These are phyloP conservation scores for Perca schrenkii DNA, from an alignment of 2,113 vertebrate genomes.

Conservation along the genomic window DNA sequence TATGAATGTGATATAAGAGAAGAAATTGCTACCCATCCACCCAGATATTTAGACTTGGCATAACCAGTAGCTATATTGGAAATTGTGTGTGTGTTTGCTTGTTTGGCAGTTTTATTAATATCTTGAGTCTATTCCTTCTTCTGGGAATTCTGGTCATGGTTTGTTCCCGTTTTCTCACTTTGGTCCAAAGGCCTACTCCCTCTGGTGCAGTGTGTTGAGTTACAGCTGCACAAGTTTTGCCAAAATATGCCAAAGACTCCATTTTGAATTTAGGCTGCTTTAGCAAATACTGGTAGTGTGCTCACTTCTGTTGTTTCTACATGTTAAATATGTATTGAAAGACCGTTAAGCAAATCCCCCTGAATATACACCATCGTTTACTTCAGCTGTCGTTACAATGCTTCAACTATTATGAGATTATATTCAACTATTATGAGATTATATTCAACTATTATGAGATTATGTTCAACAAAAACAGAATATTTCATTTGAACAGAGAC, in stretches of 20 bases:
- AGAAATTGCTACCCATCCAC: neutral
- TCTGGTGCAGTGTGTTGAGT: neutral
- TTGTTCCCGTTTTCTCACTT: constrained; percentile 35
- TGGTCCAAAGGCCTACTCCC: neutral
- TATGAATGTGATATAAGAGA: neutral
- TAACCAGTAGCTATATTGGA: constrained; percentile 25
- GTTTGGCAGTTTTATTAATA: constrained; percentile 49
- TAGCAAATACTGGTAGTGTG: neutral
- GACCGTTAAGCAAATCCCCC: neutral
- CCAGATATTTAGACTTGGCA: constrained; percentile 32
- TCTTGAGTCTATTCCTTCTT: constrained; percentile 28
- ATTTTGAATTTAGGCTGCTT: constrained; percentile 12
- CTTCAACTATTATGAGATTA: neutral
- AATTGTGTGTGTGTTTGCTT: constrained; percentile 16
- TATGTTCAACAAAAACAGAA: neutral
- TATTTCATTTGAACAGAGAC: neutral
- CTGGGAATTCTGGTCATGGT: constrained; percentile 22
- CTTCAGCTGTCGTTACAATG: constrained; percentile 3
- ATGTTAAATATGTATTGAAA: neutral
- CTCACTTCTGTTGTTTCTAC: neutral
- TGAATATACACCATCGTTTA: neutral
- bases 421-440: neutral
- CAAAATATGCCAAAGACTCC: neutral
- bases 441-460: neutral
- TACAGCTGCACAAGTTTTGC: constrained; percentile 11